Base-by-base conservation (phyloP, 2,797 vertebrate species). In the Poeciliopsis gracilis region DNA sequence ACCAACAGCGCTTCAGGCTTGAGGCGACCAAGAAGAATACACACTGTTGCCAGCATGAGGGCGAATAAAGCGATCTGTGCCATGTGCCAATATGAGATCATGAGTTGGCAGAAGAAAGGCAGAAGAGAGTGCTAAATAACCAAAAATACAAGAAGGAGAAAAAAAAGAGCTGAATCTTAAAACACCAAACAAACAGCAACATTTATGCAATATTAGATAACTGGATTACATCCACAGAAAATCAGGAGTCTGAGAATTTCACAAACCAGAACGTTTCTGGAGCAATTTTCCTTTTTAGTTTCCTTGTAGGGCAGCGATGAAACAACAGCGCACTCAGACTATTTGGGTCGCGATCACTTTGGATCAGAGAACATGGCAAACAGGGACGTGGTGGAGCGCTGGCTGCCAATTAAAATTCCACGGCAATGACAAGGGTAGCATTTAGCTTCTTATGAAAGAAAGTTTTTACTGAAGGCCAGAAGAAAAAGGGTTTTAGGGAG, bases 351-450 rank as follows among this genome's bases (percentile, higher is more conserved):
- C 91, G 84, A 90, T 92, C 89, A 86, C 82, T 87, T 85, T 82
- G 87, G 82, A 90, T 75, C 81, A 67, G 74, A 84, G 85, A 90
- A 91, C 90, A 92, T 91, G 88, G 87, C 82, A 90, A 91, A 86
- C 49, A 59, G 84, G 91, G 91, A 80, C 82, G 86, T 53, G 84
- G 88, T 79, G 86, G 91, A 84, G 87, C 47, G 71, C 84, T 87
- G 86, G 82, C 77, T 78, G 85, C 87, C 88, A 87, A 94, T 95
- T 94, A 91, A 94, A 91, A 94, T 94, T 94, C 93, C 92, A 85
- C 71, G 15, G 82, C 86, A 77, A 88, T 92, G 92, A 94, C 87
- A 85, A 84, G 87, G 84, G 81, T 85, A 86, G 89, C 83, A 87
- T 92, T 93, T 92, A 91, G 92, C 87, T 84, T 90, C 89, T 87